These are phyloP conservation scores for Carollia perspicillata DNA, from an alignment of 2,113 vertebrate species.

Conservation along the genomic window DNA sequence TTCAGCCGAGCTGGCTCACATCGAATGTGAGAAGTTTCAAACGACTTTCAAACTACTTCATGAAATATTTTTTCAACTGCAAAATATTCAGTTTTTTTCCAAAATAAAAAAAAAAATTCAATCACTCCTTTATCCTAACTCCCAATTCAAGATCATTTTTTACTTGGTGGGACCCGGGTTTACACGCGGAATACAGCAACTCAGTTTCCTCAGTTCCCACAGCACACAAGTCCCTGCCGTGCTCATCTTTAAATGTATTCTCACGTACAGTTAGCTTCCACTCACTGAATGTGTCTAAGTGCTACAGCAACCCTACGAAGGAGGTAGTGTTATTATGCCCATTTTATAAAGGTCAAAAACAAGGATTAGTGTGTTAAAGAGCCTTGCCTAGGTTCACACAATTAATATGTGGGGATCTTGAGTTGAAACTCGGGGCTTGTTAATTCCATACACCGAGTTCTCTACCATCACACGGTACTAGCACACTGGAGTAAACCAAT, in stretches of 20 bases:
- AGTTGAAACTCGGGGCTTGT: neutral
- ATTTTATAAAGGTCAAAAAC: neutral
- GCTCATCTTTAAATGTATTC: neutral
- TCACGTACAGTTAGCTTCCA: neutral
- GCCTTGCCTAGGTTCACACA: neutral
- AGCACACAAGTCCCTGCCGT: neutral
- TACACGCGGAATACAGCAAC: neutral
- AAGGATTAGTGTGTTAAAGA: neutral
- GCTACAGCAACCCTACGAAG: neutral
- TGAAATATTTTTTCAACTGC: slow-evolving; percentile 72
- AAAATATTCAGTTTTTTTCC: slow-evolving; percentile 49
- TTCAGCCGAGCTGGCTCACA: slow-evolving; percentile 61
- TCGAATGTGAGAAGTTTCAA: slow-evolving; percentile 68
- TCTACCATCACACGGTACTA: neutral
- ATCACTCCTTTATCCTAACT: slow-evolving; percentile 15
- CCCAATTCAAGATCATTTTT: slow-evolving; percentile 30
- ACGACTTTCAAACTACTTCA: slow-evolving; percentile 73
- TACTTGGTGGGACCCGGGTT: slow-evolving; percentile 7
- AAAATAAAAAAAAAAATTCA: slow-evolving; percentile 65
- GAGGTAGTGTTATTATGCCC: neutral
- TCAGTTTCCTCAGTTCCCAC: neutral
- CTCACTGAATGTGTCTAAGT: neutral
- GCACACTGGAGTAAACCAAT: neutral
- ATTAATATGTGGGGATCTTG: neutral
- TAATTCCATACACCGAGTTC: neutral